Conservation (phyloP, 2,888 invertebrate species). For the Rhagonycha lutea region DNA sequence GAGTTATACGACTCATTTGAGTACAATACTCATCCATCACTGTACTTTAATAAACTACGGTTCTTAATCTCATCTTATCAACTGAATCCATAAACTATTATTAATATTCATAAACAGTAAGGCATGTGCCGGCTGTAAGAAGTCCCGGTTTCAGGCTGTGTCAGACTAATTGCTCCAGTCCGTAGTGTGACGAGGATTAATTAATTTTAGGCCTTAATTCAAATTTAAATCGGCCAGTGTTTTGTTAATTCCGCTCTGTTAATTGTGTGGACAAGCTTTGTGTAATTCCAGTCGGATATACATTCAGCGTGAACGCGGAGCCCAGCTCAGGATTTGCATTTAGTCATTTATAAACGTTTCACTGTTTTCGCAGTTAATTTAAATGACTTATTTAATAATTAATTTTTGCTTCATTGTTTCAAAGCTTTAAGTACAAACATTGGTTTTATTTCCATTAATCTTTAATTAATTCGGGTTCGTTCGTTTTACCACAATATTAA, state of each 20-base stretch:
- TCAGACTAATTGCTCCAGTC: conserved; percentile 55
- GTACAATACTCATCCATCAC: conserved; percentile 30
- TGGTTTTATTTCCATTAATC: background rate
- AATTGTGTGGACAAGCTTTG: conserved; percentile 53
- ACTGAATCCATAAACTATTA: conserved; percentile 39
- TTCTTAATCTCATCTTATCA: conserved; percentile 34
- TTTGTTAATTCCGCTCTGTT: conserved; percentile 56
- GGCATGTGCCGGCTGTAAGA: conserved; percentile 44
- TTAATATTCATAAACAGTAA: conserved; percentile 53
- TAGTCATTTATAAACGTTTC: conserved; percentile 42
- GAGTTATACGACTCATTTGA: background rate
- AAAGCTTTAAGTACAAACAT: conserved; percentile 1
- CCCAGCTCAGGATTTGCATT: conserved; percentile 40
- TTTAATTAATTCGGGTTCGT: conserved; percentile 12
- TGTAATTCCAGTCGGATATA: conserved; percentile 43
- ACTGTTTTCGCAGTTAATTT: conserved; percentile 33
- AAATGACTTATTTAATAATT: conserved; percentile 20
- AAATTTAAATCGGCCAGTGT: conserved; percentile 56
- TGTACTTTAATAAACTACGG: conserved; percentile 30
- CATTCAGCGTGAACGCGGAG: conserved; percentile 30
- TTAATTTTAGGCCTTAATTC: conserved; percentile 56
- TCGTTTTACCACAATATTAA: background rate
- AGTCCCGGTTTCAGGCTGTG: conserved; percentile 38
- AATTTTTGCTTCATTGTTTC: conserved; percentile 6
- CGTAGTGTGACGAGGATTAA: conserved; percentile 56